These are phyloP conservation scores for Coelinius sp. DNA, from an alignment of 2,888 invertebrate genomes.

Conservation along the genomic window DNA sequence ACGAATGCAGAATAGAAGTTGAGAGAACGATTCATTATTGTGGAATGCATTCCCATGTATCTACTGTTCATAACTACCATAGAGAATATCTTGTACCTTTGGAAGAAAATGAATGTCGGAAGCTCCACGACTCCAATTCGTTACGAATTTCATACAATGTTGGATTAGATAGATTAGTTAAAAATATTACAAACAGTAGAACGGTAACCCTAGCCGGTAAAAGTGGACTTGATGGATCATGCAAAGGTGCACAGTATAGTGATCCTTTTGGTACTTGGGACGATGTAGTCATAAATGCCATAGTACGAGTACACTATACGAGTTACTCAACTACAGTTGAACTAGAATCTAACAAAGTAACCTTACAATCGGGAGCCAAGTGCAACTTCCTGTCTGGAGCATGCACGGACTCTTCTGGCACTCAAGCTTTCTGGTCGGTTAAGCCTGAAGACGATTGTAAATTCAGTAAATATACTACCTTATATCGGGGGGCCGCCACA, in stretches of 20 bases:
- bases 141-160: too few relatives aligned
- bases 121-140: background rate
- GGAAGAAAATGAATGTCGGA: background rate
- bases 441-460: background rate
- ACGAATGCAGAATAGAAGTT: slow-evolving; percentile 26
- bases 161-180: background rate
- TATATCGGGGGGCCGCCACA: background rate
- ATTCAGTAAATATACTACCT: background rate
- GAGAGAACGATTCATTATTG: background rate
- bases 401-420: background rate
- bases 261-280: background rate
- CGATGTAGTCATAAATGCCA: background rate
- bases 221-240: background rate
- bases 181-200: background rate
- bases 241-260: background rate
- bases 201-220: background rate
- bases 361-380: background rate
- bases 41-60: background rate
- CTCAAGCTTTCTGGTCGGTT: background rate
- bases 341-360: background rate
- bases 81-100: background rate
- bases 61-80: background rate
- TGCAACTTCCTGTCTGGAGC: background rate
- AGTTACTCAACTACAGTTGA: background rate
- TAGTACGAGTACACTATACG: background rate